phyloP scores from a whole-genome alignment of 2,113 vertebrate genomes.

The Syrmaticus mikado region DNA sequence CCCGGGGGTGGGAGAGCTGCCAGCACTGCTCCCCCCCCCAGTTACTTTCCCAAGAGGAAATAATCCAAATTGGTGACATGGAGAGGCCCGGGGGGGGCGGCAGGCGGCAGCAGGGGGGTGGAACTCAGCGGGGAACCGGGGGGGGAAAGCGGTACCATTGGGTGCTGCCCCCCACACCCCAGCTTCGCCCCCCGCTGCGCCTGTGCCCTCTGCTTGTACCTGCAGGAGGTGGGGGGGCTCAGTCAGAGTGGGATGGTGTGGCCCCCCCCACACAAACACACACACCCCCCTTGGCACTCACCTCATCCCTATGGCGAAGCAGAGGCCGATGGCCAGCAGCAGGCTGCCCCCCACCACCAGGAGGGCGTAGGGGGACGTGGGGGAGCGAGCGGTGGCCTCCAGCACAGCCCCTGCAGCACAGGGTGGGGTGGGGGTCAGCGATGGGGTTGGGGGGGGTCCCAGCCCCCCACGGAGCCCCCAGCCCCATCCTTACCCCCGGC shows the following conservation, averaged over 20 bases:
- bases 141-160: neutral
- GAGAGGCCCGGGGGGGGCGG: neutral
- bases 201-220: conserved; percentile 7
- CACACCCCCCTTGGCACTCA: neutral
- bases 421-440: neutral
- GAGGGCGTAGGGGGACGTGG: neutral
- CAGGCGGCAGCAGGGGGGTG: neutral
- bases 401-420: neutral
- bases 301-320: conserved; percentile 55
- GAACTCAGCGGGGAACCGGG: neutral
- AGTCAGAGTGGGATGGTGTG: neutral
- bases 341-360: conserved; percentile 67
- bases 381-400: neutral
- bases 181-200: neutral
- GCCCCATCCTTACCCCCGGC: neutral
- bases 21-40: too few relatives aligned
- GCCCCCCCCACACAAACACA: too few relatives aligned
- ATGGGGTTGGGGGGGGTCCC: neutral
- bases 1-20: too few relatives aligned
- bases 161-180: neutral
- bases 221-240: neutral
- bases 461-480: rapidly evolving
- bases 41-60: too few relatives aligned
- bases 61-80: conserved; percentile 9
- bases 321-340: conserved; percentile 48